These are phyloP conservation scores for Lepidurus apus DNA, from an alignment of 1,140 invertebrate genomes.

Conservation along the genomic window DNA sequence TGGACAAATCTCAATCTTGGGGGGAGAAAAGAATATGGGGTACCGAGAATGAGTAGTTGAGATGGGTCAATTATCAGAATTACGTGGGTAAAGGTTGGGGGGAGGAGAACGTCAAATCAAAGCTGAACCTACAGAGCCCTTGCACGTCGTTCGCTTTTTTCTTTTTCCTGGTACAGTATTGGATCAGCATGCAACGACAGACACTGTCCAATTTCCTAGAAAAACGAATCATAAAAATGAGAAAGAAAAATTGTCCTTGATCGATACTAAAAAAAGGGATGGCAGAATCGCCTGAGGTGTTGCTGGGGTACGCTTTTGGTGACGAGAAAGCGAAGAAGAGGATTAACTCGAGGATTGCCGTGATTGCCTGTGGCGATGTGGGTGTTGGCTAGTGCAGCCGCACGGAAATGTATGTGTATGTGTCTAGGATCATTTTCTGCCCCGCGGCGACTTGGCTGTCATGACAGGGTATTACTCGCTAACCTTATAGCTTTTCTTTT, in stretches of 20 bases:
- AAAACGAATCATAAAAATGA: background rate
- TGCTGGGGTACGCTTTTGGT: background rate
- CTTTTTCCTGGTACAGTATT: background rate
- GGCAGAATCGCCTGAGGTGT: background rate
- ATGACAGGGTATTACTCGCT: slow-evolving; percentile 18
- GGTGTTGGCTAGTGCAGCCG: background rate
- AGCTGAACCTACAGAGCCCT: background rate
- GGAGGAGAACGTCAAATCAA: background rate
- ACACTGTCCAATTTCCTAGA: background rate
- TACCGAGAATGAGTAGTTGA: background rate
- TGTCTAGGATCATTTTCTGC: slow-evolving; percentile 1
- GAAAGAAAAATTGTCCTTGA: background rate
- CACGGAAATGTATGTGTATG: slow-evolving; percentile 1
- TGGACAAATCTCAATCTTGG: background rate
- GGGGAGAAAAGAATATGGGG: no score
- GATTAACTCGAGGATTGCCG: slow-evolving; percentile 13
- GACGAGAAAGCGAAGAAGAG: slow-evolving; percentile 8
- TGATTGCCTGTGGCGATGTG: background rate
- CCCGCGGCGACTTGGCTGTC: background rate
- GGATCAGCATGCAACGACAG: background rate
- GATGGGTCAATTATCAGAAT: background rate
- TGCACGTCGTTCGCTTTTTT: background rate
- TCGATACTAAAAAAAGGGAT: background rate
- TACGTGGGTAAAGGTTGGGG: background rate
- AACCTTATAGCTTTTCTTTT: slow-evolving; percentile 10